Base-by-base conservation (phyloP, 1,140 invertebrate genomes). In the Caenorhabditis latens region DNA sequence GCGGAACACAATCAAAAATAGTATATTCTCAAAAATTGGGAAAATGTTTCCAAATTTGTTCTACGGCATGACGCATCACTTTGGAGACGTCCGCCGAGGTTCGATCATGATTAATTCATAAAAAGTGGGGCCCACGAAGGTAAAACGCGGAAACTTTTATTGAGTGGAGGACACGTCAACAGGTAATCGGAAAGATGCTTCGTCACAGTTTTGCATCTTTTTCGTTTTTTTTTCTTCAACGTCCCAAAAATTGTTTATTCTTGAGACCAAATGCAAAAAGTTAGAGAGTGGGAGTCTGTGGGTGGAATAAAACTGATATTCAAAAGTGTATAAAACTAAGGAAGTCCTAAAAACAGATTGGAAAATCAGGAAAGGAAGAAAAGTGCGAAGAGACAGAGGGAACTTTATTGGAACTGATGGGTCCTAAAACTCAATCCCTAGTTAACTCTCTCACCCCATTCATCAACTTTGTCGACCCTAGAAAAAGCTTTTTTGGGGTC, bases 111-210 rank as follows among this genome's bases (percentile, higher is more conserved):
- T 24, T 50, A 79, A 79, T 79, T 79, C 46, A 79, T 46, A 8
- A 16, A n/a, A 50, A 40, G 24, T 32, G 32, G 32, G 32, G 21
- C 43, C 71, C 71, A 79, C 71, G 43, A 79, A 48, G 46, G 46
- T 50, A 79, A 79, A 24, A 79, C 46, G 71, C 43, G 71, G 71
- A 79, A 79, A 48, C 42, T 50, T 79, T 79, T 79, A 53, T 46
- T 71, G n/a, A 16, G 40, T 1, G 9, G 42, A 79, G 40, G 42
- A 79, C 71, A 79, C 71, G 46, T 79, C 71, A 50, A n/a, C 65
- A 71, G 65, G 14, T 71, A 32, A 40, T 40, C n/a, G 32, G 32
- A 32, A 61, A n/a, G 63, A 21, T 46, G 4, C 71, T 5, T 79
- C 65, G 65, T 71, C 65, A 71, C 42, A 43, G 4, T 48, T 79